Evolutionary conservation across 2,888 invertebrate species (phyloP).

Genomic region (Cryptus armator): DNA sequence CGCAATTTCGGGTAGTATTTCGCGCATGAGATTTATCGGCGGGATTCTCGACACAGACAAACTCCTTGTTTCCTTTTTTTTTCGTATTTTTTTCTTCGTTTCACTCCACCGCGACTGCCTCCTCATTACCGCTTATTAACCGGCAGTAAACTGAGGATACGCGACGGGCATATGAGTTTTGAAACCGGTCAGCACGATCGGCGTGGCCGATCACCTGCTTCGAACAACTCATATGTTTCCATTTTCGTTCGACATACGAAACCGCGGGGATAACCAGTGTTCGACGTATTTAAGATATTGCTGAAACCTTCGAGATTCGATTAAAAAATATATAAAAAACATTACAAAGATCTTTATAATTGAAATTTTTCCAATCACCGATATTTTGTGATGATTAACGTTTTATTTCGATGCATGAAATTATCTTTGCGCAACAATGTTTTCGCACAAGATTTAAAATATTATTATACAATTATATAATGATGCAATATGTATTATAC

Average conservation of each 20-base stretch:
- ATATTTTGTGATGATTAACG: too few species aligned
- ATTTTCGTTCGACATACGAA: conserved; percentile 59
- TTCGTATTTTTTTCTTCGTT: conserved; percentile 9
- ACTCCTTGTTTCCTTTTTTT: conserved; percentile 16
- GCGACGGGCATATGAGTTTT: conserved; percentile 59
- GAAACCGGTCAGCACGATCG: conserved; percentile 78
- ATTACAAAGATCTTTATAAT: too few species aligned
- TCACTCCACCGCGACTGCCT: conserved; percentile 62
- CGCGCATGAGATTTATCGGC: conserved; percentile 71
- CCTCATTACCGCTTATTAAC: conserved; percentile 82
- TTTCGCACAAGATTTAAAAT: too few species aligned
- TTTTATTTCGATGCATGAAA: too few species aligned
- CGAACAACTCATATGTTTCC: conserved; percentile 54
- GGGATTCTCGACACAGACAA: conserved; percentile 56
- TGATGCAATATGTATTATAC: too few species aligned
- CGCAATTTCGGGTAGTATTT: conserved; percentile 68
- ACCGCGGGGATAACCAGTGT: not conserved
- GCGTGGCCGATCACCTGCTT: conserved; percentile 78
- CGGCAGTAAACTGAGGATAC: conserved; percentile 77
- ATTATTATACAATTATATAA: too few species aligned
- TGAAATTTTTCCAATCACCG: too few species aligned
- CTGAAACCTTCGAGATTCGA: not conserved
- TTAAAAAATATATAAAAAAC: not conserved
- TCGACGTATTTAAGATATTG: conserved; percentile 33
- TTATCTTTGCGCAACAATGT: too few species aligned